Conservation (phyloP, 2,113 vertebrate species). For the Prietella phreatophila region DNA sequence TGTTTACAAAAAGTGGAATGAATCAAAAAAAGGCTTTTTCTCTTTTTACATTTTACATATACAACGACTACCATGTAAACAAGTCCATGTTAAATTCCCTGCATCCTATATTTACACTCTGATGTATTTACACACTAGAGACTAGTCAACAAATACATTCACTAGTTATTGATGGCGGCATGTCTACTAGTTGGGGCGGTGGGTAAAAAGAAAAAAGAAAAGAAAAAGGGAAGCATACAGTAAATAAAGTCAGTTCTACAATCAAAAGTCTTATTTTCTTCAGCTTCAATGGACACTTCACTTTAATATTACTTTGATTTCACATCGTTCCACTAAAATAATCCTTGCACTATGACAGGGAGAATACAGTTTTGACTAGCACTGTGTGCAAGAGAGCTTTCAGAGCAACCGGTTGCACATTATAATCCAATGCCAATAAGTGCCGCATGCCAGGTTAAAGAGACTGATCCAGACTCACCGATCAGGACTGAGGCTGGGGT, state of each 20-base stretch:
- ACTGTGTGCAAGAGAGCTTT: neutral
- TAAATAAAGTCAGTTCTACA: neutral
- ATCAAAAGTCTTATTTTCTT: neutral
- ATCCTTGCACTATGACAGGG: neutral
- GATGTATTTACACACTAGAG: neutral
- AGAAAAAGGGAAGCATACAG: neutral
- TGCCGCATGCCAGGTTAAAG: neutral
- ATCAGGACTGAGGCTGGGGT: too few relatives aligned
- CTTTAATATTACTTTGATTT: neutral
- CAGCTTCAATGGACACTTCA: neutral
- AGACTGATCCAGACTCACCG: neutral
- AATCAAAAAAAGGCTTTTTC: neutral
- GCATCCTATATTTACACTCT: conserved; percentile 3
- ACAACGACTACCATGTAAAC: neutral
- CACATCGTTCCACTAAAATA: neutral
- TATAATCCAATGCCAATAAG: neutral
- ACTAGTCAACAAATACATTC: neutral
- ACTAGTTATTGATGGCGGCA: neutral
- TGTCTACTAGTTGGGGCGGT: neutral
- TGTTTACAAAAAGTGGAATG: neutral
- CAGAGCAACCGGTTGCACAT: neutral
- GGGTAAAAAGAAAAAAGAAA: neutral
- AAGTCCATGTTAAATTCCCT: neutral
- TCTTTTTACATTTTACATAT: too few relatives aligned
- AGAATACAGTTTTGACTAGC: neutral